Base-by-base conservation (phyloP, 1,140 invertebrate species). In the Anastrepha obliqua region DNA sequence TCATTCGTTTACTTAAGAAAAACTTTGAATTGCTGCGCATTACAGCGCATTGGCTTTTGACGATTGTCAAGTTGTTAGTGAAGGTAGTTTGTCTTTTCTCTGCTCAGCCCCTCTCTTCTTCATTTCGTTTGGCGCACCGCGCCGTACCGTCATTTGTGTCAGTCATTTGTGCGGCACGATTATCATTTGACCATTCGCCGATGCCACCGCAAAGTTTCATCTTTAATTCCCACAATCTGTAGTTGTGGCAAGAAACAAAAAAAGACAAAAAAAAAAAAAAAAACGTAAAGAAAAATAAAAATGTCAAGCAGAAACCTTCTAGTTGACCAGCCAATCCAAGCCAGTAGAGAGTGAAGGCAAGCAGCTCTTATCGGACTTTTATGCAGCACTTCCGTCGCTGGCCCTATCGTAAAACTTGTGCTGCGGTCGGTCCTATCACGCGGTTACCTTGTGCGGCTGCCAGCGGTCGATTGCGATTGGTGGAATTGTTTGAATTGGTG, bases 141-240 rank as follows among this genome's bases (percentile, higher is more conserved):
- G 11, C 13, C 60, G 15, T 62, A n/a, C 2, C 2, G 11, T 13
- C 67, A 17, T 47, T 47, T 74, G 11, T 44, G 67, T 17, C 67
- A 7, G 39, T 47, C 15, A 42, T 42, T 47, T 42, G 42, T 47
- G 67, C 67, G 67, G 67, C 15, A 8, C 44, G 67, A 74, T 74
- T 39, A 42, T 44, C 67, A 74, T 74, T 44, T 11, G 67, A 42
- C 15, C 67, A 74, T 74, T 44, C 42, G 64, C 64, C 67, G 15
- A 74, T 74, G 67, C 67, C 67, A 74, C 42, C 67, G 67, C 67
- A 74, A 74, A 74, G 67, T 74, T 74, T 74, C 67, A 74, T 47
- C 67, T 74, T 74, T 74, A 74, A 74, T 74, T 42, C 67, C 67
- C 13, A 3, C 67, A 74, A 74, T 47, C 67, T 74, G 67, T 74